Base-by-base conservation (phyloP, 2,113 vertebrate species). In the Mohoua ochrocephala region DNA sequence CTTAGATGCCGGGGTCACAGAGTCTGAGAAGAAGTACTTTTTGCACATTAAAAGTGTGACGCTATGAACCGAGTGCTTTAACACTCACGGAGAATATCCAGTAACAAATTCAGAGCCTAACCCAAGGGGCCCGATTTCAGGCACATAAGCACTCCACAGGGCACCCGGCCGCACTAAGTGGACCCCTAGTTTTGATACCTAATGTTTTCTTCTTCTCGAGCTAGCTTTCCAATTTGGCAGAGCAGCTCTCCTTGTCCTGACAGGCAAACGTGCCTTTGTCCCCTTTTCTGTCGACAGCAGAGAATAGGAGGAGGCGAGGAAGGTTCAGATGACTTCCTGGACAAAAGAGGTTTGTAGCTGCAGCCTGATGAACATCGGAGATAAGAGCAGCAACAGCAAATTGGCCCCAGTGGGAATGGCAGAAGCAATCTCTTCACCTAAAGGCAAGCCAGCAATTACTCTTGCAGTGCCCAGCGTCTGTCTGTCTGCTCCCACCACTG, bases 381-480 rank as follows among this genome's bases (percentile, higher is more conserved):
- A 98, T 98, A 98, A 98, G 97, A 98, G 96, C 94, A 97, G 97
- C 88, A 97, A 94, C 83, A 96, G 87, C 91, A 98, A 98, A 98
- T 97, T 98, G 97, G 98, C 94, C 96, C 93, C 95, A 92, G 33
- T 95, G 96, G 77, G 91, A 97, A 96, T 22, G 87, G 97, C 97
- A 98, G 96, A 95, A 97, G 84, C 95, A 93, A 91, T 97, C 97
- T 88, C 90, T 91, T 89, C 96, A 97, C 96, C 97, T 92, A 80
- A 83, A 97, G 96, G 97, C 96, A 97, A 96, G 95, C 50, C 94
- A 95, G 95, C 95, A 97, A 97, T 97, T 97, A 93, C 0, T 23
- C 92, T 94, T 96, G 96, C 93, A 92, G 94, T 42, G 73, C 80
- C 96, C 95, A 96, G 89, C 15, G 7, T 95, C 78, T 5, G 52